Evolutionary conservation across 1,140 invertebrate genomes (phyloP), one percentile per base, ranked within the genome.

Genomic region (Eupeodes corollae): DNA sequence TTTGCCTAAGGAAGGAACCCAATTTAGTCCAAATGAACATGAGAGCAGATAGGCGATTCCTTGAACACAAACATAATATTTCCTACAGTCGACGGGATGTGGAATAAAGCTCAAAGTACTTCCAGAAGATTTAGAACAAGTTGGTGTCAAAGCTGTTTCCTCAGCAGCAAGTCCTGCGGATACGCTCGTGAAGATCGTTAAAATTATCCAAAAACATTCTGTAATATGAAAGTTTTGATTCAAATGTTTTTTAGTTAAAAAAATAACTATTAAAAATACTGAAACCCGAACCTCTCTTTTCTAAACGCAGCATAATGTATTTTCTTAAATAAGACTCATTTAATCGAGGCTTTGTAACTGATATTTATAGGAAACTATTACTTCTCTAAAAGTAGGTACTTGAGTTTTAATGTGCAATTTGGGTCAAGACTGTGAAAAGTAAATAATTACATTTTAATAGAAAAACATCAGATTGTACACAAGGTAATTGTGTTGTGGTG

Each of bases 81-180:
- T 41, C 19, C 16, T 2, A 19, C 39, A 41, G 11, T 41, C 16
- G 14, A 3, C 16, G n/a, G 39, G 16, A 41, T 41, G 39, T 41
- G n/a, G 14, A 14, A 19, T 15, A n/a, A n/a, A n/a, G n/a, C n/a
- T n/a, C 5, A 18, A 15, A 41, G 15, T 19, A 16, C 5, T 16
- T 16, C 18, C 19, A 10, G 14, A 6, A 41, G 5, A 41, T 15
- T 6, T 41, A 6, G 16, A 41, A 41, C 19, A 19, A 3, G 19
- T 2, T 19, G 35, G 44, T 6, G 31, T 51, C 6, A 16, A n/a
- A 6, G 42, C 47, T 21, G 42, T 18, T 14, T 15, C 45, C 19
- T 51, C 46, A 34, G 57, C 61, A 11, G 2, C 10, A 3, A 42
- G 42, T 11, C 56, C 64, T 18, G 59, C 31, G 34, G 44, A 8